Evolutionary conservation across 2,113 vertebrate species (phyloP).

Genomic region (Odocoileus hemionus): DNA sequence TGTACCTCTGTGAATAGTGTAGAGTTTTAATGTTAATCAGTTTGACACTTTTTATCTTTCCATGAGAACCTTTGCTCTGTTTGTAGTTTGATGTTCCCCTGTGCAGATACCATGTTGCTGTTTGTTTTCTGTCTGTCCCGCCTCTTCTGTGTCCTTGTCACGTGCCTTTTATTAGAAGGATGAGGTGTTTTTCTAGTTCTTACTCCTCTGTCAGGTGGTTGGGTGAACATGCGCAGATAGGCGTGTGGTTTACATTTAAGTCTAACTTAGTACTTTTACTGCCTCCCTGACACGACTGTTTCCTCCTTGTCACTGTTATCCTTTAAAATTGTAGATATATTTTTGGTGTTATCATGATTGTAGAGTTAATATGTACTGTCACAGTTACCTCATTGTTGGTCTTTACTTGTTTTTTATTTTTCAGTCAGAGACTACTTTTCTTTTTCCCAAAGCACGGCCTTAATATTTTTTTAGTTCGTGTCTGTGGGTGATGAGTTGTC

Average conservation of each 20-base stretch:
- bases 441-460: not conserved
- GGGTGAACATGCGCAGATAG: too few species aligned
- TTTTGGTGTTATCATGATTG: not conserved
- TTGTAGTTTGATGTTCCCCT: not conserved
- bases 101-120: accelerated
- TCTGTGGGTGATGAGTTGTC: not conserved
- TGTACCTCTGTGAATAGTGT: not conserved
- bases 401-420: not conserved
- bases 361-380: not conserved
- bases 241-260: not conserved
- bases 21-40: not conserved
- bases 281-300: not conserved
- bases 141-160: not conserved
- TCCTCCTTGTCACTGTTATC: not conserved
- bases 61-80: not conserved
- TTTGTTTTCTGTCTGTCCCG: not conserved
- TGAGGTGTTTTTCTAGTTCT: too few species aligned
- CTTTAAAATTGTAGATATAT: not conserved
- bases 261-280: too few species aligned
- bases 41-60: not conserved
- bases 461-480: not conserved
- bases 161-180: not conserved
- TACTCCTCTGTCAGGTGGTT: not conserved
- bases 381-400: too few species aligned
- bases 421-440: not conserved